phyloP scores from a whole-genome alignment of 2,888 invertebrate genomes.

The Cylloceria caligata region DNA sequence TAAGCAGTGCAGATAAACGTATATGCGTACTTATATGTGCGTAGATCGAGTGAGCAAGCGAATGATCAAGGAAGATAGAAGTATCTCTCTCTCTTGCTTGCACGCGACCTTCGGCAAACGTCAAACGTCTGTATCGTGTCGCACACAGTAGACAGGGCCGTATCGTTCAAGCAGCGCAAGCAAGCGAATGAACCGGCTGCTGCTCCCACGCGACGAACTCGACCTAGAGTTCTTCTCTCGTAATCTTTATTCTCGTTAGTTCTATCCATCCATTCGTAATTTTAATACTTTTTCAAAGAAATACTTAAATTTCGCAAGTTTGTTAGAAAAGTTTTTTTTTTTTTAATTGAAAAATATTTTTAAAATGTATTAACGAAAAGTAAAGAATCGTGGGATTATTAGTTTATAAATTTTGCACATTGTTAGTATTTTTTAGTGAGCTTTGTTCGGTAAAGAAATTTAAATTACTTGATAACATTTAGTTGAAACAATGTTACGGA shows the following conservation, averaged over 20 bases:
- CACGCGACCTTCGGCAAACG: conserved; percentile 83
- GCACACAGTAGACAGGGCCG: conserved; percentile 77
- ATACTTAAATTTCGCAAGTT: conserved; percentile 1
- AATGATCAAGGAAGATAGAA: conserved; percentile 44
- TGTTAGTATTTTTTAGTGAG: background rate
- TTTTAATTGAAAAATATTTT: background rate
- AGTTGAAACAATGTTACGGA: background rate
- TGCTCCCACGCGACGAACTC: conserved; percentile 35
- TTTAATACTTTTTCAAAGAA: background rate
- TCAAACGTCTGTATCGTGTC: conserved; percentile 81
- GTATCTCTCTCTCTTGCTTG: conserved; percentile 23
- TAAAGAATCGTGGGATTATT: background rate
- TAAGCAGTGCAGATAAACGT: conserved; percentile 63
- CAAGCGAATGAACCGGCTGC: conserved; percentile 44
- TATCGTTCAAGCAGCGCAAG: conserved; percentile 70
- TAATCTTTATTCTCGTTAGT: conserved; percentile 1
- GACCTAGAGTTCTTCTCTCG: conserved; percentile 43
- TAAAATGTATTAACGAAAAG: too few species aligned
- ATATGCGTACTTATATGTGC: conserved; percentile 60
- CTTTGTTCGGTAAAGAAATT: background rate
- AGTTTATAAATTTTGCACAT: background rate
- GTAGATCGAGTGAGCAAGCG: conserved; percentile 64
- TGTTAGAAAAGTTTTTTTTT: background rate
- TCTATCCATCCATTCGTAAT: background rate
- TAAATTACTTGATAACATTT: conserved; percentile 1